Percentiles rank a stretch among this genome's conserved stretches.
phyloP scores from a whole-genome alignment of 92 coral and sea anemone species.

The Heteractis magnifica region DNA sequence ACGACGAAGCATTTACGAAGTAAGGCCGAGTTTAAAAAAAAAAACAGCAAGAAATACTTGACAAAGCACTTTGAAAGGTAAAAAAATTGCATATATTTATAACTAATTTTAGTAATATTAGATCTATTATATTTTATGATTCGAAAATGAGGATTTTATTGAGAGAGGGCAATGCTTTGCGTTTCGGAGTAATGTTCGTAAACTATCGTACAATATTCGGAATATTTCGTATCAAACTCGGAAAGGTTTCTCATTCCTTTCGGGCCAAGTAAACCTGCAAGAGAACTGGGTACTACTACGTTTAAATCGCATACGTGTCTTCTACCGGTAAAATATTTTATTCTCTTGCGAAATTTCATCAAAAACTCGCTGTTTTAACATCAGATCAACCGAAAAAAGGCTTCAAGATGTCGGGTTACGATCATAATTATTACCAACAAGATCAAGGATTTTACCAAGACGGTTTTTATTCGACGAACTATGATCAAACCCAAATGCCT shows the following conservation, averaged over 20 bases:
- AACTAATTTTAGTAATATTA: not conserved
- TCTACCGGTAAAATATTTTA: not conserved
- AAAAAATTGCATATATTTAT: too few relatives aligned
- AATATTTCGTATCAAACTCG: constrained; percentile 6
- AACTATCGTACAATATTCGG: not conserved
- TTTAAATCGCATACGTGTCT: constrained; percentile 37
- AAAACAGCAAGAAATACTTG: too few relatives aligned
- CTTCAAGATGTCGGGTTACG: constrained; percentile 53
- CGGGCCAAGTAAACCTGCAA: not conserved
- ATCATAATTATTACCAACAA: constrained; percentile 58
- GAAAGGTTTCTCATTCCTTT: not conserved
- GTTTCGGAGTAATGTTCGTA: not conserved
- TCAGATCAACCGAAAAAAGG: not conserved
- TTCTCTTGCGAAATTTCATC: constrained; percentile 4
- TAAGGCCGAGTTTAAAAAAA: not conserved
- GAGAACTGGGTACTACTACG: constrained; percentile 5
- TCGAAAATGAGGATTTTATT: not conserved
- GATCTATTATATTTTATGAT: not conserved
- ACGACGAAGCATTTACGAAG: not conserved
- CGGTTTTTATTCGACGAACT: constrained; percentile 76
- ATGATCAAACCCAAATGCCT: constrained; percentile 60
- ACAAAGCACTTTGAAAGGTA: too few relatives aligned
- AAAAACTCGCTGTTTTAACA: not conserved
- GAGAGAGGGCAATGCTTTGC: too few relatives aligned
- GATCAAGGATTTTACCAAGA: constrained; percentile 76